Base-by-base conservation (phyloP, 2,113 vertebrate genomes). In the Ceyx melanurus region DNA sequence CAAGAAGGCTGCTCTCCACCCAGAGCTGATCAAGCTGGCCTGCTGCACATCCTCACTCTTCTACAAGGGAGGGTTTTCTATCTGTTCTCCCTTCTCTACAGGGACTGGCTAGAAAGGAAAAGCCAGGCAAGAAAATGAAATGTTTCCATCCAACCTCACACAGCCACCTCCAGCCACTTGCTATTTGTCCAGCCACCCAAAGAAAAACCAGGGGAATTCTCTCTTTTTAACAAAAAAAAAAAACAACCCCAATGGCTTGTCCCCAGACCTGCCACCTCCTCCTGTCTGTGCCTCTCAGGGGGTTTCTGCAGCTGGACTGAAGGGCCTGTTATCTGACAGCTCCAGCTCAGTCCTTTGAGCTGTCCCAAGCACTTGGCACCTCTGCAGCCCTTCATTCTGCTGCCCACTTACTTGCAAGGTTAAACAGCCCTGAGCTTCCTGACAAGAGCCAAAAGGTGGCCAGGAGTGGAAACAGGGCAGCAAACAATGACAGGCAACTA, bases 171-270 rank as follows among this genome's bases (percentile, higher is more conserved):
- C 7, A 82, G 50, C 9, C 73, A 85, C 23, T 25, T 43, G 25
- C n/a, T 78, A 1, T 28, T 91, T 79, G 82, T 29, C n/a, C 46
- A 33, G 9, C 31, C 58, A 51, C 23, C 42, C 10, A 15, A n/a
- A 73, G 76, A n/a, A 73, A 80, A 66, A 7, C 0, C 0, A 71
- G 6, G 33, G 3, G n/a, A 81, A 57, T 22, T 70, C 5, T 46
- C 25, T 25, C 17, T 75, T 46, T 67, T 46, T n/a, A 37, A 37
- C 61, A 35, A 54, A 42, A 35, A 48, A 82, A 60, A 62, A 37
- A 37, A 37, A 37, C 37, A 10, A 37, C 10, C 37, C 4, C 21
- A 53, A 5, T 0, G 28, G 46, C 23, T 11, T 5, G 23, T 65
- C 51, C 45, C 35, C 18, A 58, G 1, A 79, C 15, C 23, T 45